Percentiles rank a stretch among this genome's conserved stretches.
Evolutionary conservation across 1,140 invertebrate genomes (phyloP).

Genomic region (Araneus ventricosus): DNA sequence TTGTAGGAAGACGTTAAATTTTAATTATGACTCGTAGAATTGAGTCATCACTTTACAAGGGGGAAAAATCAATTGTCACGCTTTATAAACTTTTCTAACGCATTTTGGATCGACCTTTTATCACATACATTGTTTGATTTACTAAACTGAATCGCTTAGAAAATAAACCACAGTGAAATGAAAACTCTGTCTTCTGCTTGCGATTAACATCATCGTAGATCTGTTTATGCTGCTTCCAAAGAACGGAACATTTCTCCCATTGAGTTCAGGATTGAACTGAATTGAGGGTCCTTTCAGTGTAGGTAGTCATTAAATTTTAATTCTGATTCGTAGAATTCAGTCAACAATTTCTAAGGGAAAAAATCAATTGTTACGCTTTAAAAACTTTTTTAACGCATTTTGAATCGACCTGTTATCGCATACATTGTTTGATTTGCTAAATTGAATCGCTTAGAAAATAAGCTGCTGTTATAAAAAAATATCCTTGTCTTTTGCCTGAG

Average conservation of each 20-base stretch:
- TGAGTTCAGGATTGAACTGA: too few relatives aligned
- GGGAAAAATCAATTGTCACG: not conserved
- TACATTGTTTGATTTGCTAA: not conserved
- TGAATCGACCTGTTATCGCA: not conserved
- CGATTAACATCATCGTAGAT: not conserved
- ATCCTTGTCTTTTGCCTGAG: not conserved
- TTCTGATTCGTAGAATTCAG: not conserved
- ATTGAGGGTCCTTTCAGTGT: not conserved
- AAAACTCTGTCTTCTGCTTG: not conserved
- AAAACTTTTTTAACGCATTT: too few relatives aligned
- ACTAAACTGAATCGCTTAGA: not conserved
- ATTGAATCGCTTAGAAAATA: not conserved
- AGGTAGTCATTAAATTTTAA: not conserved
- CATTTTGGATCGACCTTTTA: not conserved
- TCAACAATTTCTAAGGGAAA: not conserved
- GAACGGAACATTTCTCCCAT: not conserved
- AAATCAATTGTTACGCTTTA: not conserved
- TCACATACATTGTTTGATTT: not conserved
- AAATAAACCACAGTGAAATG: not conserved
- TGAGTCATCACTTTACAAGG: not conserved
- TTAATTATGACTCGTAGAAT: not conserved
- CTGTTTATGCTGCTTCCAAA: not conserved
- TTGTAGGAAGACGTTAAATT: not conserved
- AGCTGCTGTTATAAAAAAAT: not conserved
- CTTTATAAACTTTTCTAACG: not conserved